Evolutionary conservation across 2,113 vertebrate species (phyloP).

Genomic region (Alosa alosa): DNA sequence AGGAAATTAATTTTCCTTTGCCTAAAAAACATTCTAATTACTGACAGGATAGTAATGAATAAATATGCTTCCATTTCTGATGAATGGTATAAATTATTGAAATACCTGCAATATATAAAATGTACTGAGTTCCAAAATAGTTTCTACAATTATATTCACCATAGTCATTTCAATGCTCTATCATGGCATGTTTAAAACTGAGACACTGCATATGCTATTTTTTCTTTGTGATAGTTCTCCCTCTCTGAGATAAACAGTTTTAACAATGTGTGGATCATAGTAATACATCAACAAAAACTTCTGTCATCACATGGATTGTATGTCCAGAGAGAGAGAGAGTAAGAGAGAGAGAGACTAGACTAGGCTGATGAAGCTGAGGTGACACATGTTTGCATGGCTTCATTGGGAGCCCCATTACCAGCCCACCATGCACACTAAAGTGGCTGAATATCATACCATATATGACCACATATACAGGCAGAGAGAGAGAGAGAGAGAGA

Average conservation of each 20-base stretch:
- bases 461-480: neutral
- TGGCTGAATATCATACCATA: constrained; percentile 20
- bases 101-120: neutral
- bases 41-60: neutral
- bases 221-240: neutral
- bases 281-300: neutral
- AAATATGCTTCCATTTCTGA: neutral
- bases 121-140: too few species aligned
- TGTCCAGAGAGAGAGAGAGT: too few species aligned
- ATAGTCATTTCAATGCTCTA: neutral
- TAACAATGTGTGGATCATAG: neutral
- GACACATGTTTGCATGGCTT: neutral
- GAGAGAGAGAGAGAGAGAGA: neutral
- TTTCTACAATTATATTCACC: too few species aligned
- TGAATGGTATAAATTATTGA: neutral
- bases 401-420: constrained; percentile 1
- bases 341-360: neutral
- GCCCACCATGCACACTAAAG: constrained; percentile 11
- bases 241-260: neutral
- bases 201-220: neutral
- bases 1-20: neutral
- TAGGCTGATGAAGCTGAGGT: neutral
- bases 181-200: neutral
- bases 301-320: neutral
- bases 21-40: neutral